phyloP scores from a whole-genome alignment of 2,113 vertebrate species.

The Ascaphus truei region DNA sequence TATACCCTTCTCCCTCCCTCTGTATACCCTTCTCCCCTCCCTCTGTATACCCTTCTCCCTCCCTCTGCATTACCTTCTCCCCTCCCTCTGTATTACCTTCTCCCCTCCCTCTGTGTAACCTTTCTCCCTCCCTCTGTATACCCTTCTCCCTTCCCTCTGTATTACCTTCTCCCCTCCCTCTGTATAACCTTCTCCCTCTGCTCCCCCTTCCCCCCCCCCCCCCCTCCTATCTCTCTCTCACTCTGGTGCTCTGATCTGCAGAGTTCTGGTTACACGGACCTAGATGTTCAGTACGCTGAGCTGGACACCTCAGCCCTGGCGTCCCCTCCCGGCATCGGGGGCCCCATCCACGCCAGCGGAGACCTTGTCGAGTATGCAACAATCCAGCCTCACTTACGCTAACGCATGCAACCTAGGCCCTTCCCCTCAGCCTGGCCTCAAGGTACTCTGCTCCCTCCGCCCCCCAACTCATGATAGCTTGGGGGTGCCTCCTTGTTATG shows the following conservation, averaged over 20 bases:
- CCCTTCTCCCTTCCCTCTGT: background rate
- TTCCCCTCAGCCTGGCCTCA: conserved; percentile 76
- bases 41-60: too few relatives aligned
- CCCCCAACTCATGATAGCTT: conserved; percentile 23
- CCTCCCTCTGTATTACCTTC: background rate
- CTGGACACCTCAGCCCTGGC: conserved; percentile 88
- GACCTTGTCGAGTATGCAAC: conserved; percentile 92
- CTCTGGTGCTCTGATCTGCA: conserved; percentile 74
- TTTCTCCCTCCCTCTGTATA: background rate
- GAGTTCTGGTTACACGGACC: conserved; percentile 80
- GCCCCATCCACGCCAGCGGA: conserved; percentile 72
- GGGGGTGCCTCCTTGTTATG: background rate
- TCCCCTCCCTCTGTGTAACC: background rate
- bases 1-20: too few relatives aligned
- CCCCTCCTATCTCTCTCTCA: conserved; percentile 27
- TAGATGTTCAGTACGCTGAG: conserved; percentile 85
- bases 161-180: background rate
- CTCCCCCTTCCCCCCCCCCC: conserved; percentile 33
- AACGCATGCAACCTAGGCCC: conserved; percentile 77
- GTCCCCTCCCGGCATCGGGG: conserved; percentile 71
- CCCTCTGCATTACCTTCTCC: too few relatives aligned
- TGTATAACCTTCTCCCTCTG: background rate
- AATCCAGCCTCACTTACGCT: conserved; percentile 87
- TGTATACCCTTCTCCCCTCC: too few relatives aligned
- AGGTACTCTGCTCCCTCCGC: conserved; percentile 69